Percentiles rank a stretch among this genome's conserved stretches.
Conservation (phyloP, 2,888 invertebrate species). For the Pyralis farinalis region DNA sequence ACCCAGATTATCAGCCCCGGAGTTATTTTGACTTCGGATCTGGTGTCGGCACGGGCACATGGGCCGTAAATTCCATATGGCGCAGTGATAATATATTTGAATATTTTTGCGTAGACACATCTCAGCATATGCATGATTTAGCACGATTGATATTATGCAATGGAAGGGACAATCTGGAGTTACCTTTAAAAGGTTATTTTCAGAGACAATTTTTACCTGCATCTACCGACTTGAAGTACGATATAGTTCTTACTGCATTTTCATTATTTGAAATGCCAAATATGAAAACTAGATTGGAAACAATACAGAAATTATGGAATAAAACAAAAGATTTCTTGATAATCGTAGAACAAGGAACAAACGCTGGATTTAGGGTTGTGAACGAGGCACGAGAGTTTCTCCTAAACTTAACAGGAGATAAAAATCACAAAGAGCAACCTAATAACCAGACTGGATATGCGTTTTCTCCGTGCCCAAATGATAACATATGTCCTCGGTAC, state of each 20-base stretch:
- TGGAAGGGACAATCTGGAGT: conserved; percentile 82
- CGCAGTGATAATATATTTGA: conserved; percentile 86
- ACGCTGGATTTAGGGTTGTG: conserved; percentile 89
- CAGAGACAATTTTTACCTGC: conserved; percentile 92
- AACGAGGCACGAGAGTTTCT: conserved; percentile 93
- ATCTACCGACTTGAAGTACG: conserved; percentile 82
- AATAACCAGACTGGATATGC: conserved; percentile 73
- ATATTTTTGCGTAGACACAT: conserved; percentile 92
- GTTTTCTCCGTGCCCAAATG: conserved; percentile 94
- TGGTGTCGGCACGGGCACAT: conserved; percentile 92
- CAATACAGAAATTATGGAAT: conserved; percentile 90
- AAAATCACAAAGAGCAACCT: conserved; percentile 20
- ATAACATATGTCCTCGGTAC: conserved; percentile 87
- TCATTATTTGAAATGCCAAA: conserved; percentile 90
- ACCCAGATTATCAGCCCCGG: conserved; percentile 86
- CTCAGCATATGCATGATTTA: conserved; percentile 90
- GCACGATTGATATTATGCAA: conserved; percentile 85
- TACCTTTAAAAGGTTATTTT: conserved; percentile 82
- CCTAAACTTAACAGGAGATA: conserved; percentile 70
- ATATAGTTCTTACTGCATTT: conserved; percentile 90
- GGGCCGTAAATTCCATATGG: conserved; percentile 91
- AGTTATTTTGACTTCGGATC: conserved; percentile 95
- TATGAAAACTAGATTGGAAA: conserved; percentile 83
- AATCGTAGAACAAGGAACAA: conserved; percentile 91
- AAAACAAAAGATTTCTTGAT: conserved; percentile 92